Percentiles rank a stretch among this genome's conserved stretches.
Conservation (phyloP, 2,113 vertebrate species). For the Catharus bicknelli region DNA sequence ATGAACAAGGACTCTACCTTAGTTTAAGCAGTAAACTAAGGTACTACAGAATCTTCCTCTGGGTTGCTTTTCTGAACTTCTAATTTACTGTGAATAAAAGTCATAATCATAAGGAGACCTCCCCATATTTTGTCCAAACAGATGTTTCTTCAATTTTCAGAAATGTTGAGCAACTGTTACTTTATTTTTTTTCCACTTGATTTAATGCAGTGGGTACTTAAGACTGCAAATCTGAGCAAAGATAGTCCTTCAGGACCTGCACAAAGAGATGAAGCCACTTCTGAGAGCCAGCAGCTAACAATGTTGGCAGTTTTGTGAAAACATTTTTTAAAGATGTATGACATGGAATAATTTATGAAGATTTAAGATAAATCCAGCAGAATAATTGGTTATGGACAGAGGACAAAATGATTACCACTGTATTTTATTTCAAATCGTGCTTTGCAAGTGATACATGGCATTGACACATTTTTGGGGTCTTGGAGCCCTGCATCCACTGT, state of each 20-base stretch:
- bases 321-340: not conserved
- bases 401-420: not conserved
- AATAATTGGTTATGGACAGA: not conserved
- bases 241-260: not conserved
- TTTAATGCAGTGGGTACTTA: not conserved
- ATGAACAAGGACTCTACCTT: not conserved
- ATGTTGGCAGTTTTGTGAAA: not conserved
- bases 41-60: not conserved
- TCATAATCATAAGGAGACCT: accelerated
- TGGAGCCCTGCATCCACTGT: not conserved
- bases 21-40: not conserved
- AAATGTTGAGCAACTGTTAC: not conserved
- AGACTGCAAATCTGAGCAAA: not conserved
- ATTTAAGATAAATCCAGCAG: not conserved
- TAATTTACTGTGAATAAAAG: not conserved
- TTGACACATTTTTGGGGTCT: not conserved
- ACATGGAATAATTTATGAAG: not conserved
- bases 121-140: not conserved
- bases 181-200: not conserved
- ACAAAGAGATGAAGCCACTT: not conserved
- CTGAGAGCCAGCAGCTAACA: not conserved
- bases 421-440: not conserved
- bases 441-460: not conserved
- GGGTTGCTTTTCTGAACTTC: not conserved
- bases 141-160: not conserved